Evolutionary conservation across 1,140 invertebrate genomes (phyloP), one percentile per base, ranked within the genome.

Genomic region (Pectinophora gossypiella): DNA sequence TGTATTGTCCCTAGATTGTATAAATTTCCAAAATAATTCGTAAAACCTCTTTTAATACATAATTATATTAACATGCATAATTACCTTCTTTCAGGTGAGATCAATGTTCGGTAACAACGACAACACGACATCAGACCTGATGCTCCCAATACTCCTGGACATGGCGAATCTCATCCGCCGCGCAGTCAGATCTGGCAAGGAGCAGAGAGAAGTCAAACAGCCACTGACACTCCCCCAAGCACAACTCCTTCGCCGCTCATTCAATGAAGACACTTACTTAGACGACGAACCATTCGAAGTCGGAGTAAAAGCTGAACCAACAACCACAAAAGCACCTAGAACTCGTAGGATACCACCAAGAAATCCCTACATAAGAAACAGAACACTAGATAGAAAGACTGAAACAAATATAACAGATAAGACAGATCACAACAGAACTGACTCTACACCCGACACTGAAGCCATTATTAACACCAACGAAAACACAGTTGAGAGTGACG

Each of bases 61-160:
- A n/a, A n/a, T n/a, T n/a, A n/a, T n/a, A n/a, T n/a, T n/a, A n/a
- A n/a, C n/a, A n/a, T n/a, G n/a, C n/a, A n/a, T n/a, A n/a, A n/a
- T n/a, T n/a, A n/a, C n/a, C n/a, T 4, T 16, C 48, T 87, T 89
- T 21, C 78, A 91, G 88, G 86, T 91, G 42, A 88, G 83, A 68
- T 88, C 89, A 58, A 87, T 91, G 77, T 89, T 91, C 63, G 89
- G 86, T 48, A 88, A 90, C 54, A 88, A 89, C 44, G 78, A 73
- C 22, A 89, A 88, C 51, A 72, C 85, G 1, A 89, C 83, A 10
- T 81, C 90, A 27, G 90, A 92, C 16, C 75, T 92, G 1, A 85
- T 91, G 76, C 63, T 93, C 32, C 92, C 92, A 18, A 91, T 92
- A 53, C 88, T 91, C 45, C 85, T 88, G 54, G 92, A 93, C 64